Evolutionary conservation across 2,113 vertebrate genomes (phyloP).

Genomic region (Mobula hypostoma): DNA sequence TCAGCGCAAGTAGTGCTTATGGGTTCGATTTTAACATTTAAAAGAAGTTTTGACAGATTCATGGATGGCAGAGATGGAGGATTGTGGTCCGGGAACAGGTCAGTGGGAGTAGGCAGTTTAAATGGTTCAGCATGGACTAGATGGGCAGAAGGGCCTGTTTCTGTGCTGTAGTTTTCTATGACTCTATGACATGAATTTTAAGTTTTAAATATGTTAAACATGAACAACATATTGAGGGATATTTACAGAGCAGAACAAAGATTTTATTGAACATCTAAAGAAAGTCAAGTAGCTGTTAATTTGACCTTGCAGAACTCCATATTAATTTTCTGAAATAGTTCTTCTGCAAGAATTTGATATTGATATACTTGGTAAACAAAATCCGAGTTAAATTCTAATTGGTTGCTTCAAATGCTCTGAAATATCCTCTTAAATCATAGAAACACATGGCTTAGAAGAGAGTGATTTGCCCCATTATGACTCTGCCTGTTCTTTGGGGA

Average conservation of each 20-base stretch:
- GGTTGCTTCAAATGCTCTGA: not conserved
- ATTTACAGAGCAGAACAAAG: not conserved
- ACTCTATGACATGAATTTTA: not conserved
- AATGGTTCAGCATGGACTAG: no score
- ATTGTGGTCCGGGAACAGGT: no score
- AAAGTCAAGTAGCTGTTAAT: not conserved
- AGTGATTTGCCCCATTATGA: not conserved
- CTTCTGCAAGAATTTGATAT: not conserved
- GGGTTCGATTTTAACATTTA: no score
- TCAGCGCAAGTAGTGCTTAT: no score
- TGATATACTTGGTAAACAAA: not conserved
- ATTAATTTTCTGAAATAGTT: constrained; percentile 19
- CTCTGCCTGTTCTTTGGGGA: not conserved
- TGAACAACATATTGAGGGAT: not conserved
- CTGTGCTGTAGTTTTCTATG: no score
- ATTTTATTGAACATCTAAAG: not conserved
- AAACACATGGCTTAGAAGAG: not conserved
- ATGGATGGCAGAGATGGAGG: no score
- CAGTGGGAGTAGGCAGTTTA: no score
- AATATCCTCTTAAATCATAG: not conserved
- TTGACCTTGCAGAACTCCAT: not conserved
- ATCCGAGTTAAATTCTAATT: not conserved
- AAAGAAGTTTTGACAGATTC: no score
- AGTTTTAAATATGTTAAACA: not conserved
- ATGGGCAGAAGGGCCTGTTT: no score